Conservation (phyloP, 2,797 vertebrate genomes). For the Delichon dasypus region DNA sequence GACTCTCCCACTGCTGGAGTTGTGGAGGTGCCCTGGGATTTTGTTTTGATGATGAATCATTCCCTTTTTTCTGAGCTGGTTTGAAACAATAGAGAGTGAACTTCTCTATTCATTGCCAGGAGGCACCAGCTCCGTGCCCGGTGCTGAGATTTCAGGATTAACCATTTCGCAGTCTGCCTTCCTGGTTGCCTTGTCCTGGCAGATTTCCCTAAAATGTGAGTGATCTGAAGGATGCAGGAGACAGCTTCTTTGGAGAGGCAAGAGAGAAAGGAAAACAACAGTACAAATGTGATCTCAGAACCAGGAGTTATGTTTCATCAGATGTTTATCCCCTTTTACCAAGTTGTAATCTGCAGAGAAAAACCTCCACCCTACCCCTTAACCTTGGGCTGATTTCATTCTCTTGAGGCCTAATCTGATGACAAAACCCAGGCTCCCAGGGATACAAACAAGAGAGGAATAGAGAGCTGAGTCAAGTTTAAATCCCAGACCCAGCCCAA, state of each 20-base stretch:
- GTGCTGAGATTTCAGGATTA: slow-evolving; percentile 9
- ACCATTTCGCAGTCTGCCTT: not conserved
- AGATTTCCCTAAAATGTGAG: not conserved
- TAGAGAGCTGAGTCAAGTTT: not conserved
- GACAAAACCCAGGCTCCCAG: not conserved
- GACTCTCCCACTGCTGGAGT: not conserved
- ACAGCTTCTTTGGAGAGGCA: not conserved
- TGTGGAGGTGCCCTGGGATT: not conserved
- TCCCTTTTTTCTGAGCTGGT: slow-evolving; percentile 1
- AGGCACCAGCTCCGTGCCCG: accelerated
- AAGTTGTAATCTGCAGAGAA: not conserved
- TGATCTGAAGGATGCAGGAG: not conserved
- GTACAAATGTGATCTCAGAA: not conserved
- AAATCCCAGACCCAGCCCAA: not conserved
- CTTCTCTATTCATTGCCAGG: not conserved
- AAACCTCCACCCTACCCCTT: not conserved
- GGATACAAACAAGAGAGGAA: not conserved
- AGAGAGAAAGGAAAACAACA: not conserved
- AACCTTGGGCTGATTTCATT: not conserved
- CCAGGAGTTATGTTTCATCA: not conserved
- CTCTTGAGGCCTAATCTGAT: not conserved
- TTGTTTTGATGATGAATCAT: not conserved
- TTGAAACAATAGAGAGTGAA: slow-evolving; percentile 10
- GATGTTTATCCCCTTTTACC: not conserved
- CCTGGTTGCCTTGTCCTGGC: not conserved